Base-by-base conservation (phyloP, 1,140 invertebrate genomes). In the Pseudomyrmex cubaensis region DNA sequence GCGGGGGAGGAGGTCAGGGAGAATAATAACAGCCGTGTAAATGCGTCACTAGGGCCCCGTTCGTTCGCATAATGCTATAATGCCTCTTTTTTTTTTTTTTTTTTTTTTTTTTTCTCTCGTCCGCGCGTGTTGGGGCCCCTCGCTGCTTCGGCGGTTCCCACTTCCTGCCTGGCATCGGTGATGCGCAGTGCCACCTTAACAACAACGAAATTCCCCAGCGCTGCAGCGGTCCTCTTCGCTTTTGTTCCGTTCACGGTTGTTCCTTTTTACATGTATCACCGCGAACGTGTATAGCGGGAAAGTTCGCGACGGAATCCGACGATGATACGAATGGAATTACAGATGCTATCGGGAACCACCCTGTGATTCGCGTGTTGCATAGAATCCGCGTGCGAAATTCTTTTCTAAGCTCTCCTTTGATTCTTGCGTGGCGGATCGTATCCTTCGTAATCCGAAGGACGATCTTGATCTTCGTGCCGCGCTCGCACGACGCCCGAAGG, bases 171-270 rank as follows among this genome's bases (percentile, higher is more conserved):
- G 90, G 90, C 93, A 93, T 93, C 92, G 92, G 91, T 93, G 93
- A 93, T 94, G 93, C 93, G 93, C 92, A 94, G 92, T 93, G 92
- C 93, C 93, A 93, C 91, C 90, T 90, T 89, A 90, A 92, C 92
- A 90, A 91, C 92, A 90, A 91, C 92, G 86, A 92, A 93, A 93
- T 92, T 92, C 91, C 90, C 92, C 89, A 87, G 84, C 89, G 90
- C 87, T 89, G 87, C 89, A 90, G 87, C 88, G 89, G 87, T 87
- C 89, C 89, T 87, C 64, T 77, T 83, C 82, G 80, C 85, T 72
- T 88, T 85, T 83, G 80, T 84, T 66, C 80, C 84, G 69, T 87
- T 89, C 69, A 83, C 82, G 77, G 63, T 75, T 87, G 61, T 73
- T 77, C 70, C 80, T 82, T 82, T 85, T 70, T 35, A 70, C 70